Base-by-base conservation (phyloP, 2,888 invertebrate species). In the Acronicta leporina region DNA sequence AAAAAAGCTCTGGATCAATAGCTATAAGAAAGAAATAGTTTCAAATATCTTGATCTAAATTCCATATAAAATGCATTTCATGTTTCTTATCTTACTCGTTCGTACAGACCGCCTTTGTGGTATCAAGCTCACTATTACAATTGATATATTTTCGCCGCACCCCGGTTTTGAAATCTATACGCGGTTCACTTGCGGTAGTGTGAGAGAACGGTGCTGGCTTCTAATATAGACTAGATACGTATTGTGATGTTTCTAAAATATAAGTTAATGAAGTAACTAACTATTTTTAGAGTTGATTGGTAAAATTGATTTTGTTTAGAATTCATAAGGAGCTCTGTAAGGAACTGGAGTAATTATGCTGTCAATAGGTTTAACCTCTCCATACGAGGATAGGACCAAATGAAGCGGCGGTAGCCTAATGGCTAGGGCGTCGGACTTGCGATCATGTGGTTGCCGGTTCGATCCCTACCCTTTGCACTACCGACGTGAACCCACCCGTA, bases 131-230 rank as follows among this genome's bases (percentile, higher is more conserved):
- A 47, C 15, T 41, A 42, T 48, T 15, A 44, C 35, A 27, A 35
- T 38, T 43, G 43, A 38, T 48, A 38, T 56, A 61, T 49, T 45
- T 56, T 61, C 35, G 40, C 16, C 53, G 42, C 30, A 25, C 40
- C 27, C 30, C 38, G 14, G 46, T 40, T 43, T 51, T n/a, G 41
- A 14, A 51, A 64, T 60, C 35, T 33, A 46, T 51, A 16, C 16
- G 15, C 33, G 42, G 52, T 49, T 65, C 42, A 49, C 30, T 60
- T 30, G 51, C 33, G 44, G 41, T 42, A 60, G 54, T 58, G 41
- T 42, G 27, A 44, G 15, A 49, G 33, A 30, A 20, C 16, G 13
- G 44, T 33, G 15, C 25, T 35, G 38, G 25, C 16, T 35, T 40
- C 44, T 15, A 47, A 1, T 9, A 30, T 30, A 9, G 9, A 30